A percentile compares a stretch with the other conserved stretches of the same genome.
Conservation (phyloP, 2,797 vertebrate species). For the Hippopotamyrus pictus region DNA sequence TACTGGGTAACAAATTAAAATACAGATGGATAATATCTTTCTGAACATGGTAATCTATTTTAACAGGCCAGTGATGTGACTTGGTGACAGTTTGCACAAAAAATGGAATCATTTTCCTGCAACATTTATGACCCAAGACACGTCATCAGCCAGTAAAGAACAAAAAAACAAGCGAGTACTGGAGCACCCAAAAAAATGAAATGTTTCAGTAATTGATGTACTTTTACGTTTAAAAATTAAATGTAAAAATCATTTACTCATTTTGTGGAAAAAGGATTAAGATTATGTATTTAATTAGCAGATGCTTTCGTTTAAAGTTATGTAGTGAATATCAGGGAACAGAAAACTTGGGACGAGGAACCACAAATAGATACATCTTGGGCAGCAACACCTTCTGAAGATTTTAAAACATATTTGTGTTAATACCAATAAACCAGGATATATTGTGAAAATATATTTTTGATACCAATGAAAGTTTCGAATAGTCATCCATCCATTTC, state of each 20-base stretch:
- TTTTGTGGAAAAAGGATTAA: not conserved
- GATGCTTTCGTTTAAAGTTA: not conserved
- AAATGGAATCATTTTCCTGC: not conserved
- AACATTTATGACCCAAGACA: not conserved
- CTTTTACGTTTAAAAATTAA: not conserved
- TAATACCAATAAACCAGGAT: not conserved
- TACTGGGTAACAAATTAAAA: not conserved
- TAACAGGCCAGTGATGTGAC: not conserved
- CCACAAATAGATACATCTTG: constrained; percentile 76
- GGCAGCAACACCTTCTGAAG: constrained; percentile 61
- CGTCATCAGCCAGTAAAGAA: no score
- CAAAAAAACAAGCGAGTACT: not conserved
- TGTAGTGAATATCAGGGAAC: not conserved
- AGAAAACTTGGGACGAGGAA: not conserved
- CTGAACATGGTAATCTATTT: not conserved
- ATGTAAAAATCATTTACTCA: not conserved
- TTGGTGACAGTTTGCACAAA: not conserved
- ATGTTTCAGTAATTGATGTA: not conserved
- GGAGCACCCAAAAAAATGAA: not conserved
- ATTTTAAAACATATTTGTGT: not conserved
- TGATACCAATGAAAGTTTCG: not conserved
- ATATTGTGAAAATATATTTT: not conserved
- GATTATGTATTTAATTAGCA: not conserved
- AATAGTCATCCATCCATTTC: not conserved
- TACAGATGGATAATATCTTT: not conserved